Evolutionary conservation across 2,888 invertebrate species (phyloP), one percentile per base, ranked within the genome.

Genomic region (Epsilonema sp.): DNA sequence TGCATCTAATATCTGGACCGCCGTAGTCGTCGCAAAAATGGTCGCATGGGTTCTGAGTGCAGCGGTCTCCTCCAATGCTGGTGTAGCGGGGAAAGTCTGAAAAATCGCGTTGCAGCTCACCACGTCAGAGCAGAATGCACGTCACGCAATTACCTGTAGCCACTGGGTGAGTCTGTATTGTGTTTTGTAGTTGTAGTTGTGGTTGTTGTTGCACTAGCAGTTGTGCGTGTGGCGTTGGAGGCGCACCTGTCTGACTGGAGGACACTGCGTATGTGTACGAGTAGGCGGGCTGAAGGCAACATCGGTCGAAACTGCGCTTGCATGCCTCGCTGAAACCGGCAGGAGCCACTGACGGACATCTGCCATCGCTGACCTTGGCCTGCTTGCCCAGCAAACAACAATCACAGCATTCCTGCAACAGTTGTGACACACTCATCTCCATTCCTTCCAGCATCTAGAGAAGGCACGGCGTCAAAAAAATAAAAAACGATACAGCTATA

Each of bases 21-120:
- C 42, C 47, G 24, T 21, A 24, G 23, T 48, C 45, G 16, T 55
- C 56, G 50, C 63, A 63, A 5, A 58, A 49, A 46, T 63, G 63
- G 26, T 64, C 60, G 47, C 63, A 63, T 5, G 25, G 38, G 31
- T 49, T 48, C 11, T 39, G 37, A 16, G 52, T 41, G 48, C 62
- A 62, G n/a, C n/a, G n/a, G n/a, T n/a, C n/a, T n/a, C n/a, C n/a
- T n/a, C n/a, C n/a, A n/a, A n/a, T n/a, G n/a, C n/a, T n/a, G n/a
- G n/a, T n/a, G n/a, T n/a, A n/a, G n/a, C n/a, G n/a, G n/a, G n/a
- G n/a, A n/a, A n/a, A n/a, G n/a, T n/a, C n/a, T n/a, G n/a, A n/a
- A n/a, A n/a, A n/a, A n/a, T n/a, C n/a, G n/a, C n/a, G n/a, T n/a
- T n/a, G n/a, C n/a, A n/a, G n/a, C n/a, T n/a, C n/a, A n/a, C n/a